A percentile compares a stretch with the other conserved stretches of the same genome.
Conservation (phyloP, 1,140 invertebrate species). For the Bombus fervidus region DNA sequence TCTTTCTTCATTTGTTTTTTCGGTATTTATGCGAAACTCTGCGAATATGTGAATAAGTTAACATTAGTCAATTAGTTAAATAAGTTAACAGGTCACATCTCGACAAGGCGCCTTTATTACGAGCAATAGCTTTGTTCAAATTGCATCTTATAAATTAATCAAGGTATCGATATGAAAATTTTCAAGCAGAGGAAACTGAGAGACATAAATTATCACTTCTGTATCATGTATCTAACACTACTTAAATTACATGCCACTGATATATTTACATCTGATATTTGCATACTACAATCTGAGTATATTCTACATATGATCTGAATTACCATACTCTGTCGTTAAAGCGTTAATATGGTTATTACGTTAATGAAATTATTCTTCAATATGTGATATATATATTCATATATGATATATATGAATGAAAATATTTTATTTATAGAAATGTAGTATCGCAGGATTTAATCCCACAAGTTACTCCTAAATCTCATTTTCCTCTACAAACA, state of each 20-base stretch:
- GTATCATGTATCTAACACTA: background rate
- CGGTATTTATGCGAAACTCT: background rate
- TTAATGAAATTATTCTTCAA: background rate
- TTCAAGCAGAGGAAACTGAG: background rate
- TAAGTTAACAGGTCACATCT: background rate
- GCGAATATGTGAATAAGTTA: background rate
- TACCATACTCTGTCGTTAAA: background rate
- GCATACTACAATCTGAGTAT: background rate
- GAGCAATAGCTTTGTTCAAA: too few species aligned
- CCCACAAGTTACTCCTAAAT: background rate
- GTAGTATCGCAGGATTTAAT: background rate
- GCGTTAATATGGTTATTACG: background rate
- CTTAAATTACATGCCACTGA: background rate
- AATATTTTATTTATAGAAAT: too few species aligned
- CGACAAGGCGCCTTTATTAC: background rate
- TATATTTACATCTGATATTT: background rate
- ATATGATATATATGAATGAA: too few species aligned
- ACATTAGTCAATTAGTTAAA: background rate
- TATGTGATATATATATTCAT: too few species aligned
- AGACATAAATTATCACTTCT: background rate
- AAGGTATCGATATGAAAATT: too few species aligned
- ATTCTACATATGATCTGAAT: background rate
- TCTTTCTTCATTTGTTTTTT: background rate
- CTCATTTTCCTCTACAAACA: background rate
- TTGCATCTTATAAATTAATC: too few species aligned